Evolutionary conservation across 2,888 invertebrate species (phyloP).

Genomic region (Arge pagana): DNA sequence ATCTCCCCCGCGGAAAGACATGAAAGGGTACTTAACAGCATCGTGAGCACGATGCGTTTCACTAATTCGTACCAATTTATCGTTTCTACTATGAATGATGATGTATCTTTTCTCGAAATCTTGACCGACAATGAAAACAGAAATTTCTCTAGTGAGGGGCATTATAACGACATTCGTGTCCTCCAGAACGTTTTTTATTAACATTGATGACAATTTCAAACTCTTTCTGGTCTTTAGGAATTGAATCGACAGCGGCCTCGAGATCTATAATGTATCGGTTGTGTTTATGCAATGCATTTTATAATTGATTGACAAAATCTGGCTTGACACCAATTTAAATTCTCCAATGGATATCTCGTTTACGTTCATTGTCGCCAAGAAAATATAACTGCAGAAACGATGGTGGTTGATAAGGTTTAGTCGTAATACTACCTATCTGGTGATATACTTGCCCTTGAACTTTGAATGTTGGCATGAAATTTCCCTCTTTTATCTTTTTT

Average conservation of each 20-base stretch:
- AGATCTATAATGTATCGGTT: conserved; percentile 29
- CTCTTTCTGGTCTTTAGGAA: conserved; percentile 43
- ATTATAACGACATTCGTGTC: conserved; percentile 41
- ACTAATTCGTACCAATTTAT: conserved; percentile 33
- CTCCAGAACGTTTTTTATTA: conserved; percentile 40
- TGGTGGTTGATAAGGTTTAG: conserved; percentile 33
- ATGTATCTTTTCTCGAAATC: conserved; percentile 33
- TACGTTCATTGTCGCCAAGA: conserved; percentile 27
- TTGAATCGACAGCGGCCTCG: conserved; percentile 35
- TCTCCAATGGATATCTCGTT: conserved; percentile 24
- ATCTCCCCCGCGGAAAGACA: conserved; percentile 43
- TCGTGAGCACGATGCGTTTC: conserved; percentile 50
- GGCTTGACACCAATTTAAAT: conserved; percentile 11
- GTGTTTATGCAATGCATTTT: conserved; percentile 24
- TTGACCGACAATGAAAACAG: conserved; percentile 39
- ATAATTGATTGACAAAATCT: conserved; percentile 22
- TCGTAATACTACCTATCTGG: conserved; percentile 35
- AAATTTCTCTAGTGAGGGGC: conserved; percentile 40
- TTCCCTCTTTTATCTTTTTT: conserved; percentile 30
- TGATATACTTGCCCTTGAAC: conserved; percentile 37
- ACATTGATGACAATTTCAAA: conserved; percentile 41
- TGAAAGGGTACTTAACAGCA: conserved; percentile 51
- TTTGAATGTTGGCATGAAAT: conserved; percentile 16
- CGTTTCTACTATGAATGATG: conserved; percentile 28
- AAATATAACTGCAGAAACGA: conserved; percentile 45